phyloP scores from a whole-genome alignment of 2,797 vertebrate genomes.

The Apodemus agrarius region DNA sequence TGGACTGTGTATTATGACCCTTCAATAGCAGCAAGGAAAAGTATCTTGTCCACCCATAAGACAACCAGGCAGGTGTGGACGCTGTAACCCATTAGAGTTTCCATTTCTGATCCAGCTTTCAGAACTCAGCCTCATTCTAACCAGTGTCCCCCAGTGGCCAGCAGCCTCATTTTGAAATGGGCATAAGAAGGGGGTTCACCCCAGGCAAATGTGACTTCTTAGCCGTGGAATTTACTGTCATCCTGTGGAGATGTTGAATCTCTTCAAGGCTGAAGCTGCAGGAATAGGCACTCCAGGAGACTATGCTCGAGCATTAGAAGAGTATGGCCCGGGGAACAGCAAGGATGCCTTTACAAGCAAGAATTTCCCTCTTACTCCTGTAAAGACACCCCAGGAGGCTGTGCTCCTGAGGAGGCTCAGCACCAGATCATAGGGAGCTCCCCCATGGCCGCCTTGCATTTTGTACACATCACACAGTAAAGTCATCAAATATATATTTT shows the following conservation, averaged over 20 bases:
- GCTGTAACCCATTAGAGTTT: neutral
- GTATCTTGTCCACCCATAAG: too few relatives aligned
- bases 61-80: neutral
- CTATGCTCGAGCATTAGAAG: neutral
- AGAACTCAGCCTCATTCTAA: neutral
- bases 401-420: neutral
- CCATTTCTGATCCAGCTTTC: neutral
- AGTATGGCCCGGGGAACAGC: neutral
- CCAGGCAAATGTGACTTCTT: neutral
- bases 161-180: neutral
- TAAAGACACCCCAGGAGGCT: neutral
- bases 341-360: neutral
- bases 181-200: neutral
- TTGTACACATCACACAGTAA: slow-evolving; percentile 15
- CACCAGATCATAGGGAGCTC: neutral
- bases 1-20: neutral
- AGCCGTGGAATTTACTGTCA: neutral
- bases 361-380: neutral
- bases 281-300: neutral
- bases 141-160: neutral
- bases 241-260: neutral
- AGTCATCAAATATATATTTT: neutral
- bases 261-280: neutral
- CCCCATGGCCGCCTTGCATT: neutral
- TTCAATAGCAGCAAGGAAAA: slow-evolving; percentile 53